phyloP scores from a whole-genome alignment of 2,113 vertebrate genomes.

The Lepidothrix coronata region DNA sequence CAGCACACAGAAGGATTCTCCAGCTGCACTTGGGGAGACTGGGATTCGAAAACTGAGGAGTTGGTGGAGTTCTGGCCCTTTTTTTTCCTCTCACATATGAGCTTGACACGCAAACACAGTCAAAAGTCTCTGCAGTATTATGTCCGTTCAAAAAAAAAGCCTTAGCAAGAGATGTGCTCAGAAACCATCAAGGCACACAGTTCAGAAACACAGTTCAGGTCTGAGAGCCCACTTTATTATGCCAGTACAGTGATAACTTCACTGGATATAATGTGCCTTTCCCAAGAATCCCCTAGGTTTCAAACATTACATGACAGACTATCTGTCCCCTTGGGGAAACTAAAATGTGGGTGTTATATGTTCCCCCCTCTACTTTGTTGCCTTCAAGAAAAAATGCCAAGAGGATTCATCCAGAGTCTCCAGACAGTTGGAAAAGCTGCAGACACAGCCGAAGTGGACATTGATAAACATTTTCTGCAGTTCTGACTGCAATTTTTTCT shows the following conservation, averaged over 20 bases:
- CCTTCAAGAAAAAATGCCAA: constrained; percentile 23
- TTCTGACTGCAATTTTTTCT: neutral
- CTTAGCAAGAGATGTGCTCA: neutral
- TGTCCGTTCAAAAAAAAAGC: neutral
- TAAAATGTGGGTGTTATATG: neutral
- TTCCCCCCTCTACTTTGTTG: neutral
- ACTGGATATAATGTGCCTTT: neutral
- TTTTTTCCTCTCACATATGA: neutral
- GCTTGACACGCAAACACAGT: neutral
- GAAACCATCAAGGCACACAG: neutral
- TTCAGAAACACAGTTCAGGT: neutral
- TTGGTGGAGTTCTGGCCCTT: neutral
- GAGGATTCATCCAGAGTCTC: constrained; percentile 2
- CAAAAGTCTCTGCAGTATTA: neutral
- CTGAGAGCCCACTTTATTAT: neutral
- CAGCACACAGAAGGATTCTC: neutral
- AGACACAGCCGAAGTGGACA: constrained; percentile 39
- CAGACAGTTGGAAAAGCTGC: constrained; percentile 46
- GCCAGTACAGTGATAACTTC: neutral
- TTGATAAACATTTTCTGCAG: constrained; percentile 21
- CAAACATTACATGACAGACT: neutral
- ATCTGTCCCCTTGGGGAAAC: neutral
- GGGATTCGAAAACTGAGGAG: neutral
- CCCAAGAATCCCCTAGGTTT: neutral
- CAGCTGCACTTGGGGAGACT: neutral